These are phyloP conservation scores for Eristalis pertinax DNA, from an alignment of 2,888 invertebrate species.

Conservation along the genomic window DNA sequence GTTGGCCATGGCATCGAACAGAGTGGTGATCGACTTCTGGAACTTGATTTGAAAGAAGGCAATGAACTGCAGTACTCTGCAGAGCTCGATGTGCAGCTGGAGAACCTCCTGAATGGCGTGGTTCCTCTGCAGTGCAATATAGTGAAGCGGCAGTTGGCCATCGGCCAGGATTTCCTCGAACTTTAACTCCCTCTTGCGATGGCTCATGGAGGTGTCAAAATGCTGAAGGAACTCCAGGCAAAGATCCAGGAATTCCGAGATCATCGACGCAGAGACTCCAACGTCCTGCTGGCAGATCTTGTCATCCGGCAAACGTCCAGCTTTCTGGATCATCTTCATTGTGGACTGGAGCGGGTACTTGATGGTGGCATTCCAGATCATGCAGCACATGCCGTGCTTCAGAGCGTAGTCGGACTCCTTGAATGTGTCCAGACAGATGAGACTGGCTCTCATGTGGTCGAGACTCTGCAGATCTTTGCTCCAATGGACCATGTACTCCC, in stretches of 20 bases:
- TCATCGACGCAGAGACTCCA: slow-evolving; percentile 86
- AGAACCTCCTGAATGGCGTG: slow-evolving; percentile 89
- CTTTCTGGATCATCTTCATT: slow-evolving; percentile 89
- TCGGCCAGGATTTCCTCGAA: slow-evolving; percentile 80
- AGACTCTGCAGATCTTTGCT: slow-evolving; percentile 88
- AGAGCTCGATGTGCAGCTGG: slow-evolving; percentile 90
- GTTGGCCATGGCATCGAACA: slow-evolving; percentile 89
- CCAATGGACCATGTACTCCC: slow-evolving; percentile 96
- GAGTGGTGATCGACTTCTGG: slow-evolving; percentile 86
- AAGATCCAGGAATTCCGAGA: slow-evolving; percentile 86
- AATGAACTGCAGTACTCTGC: slow-evolving; percentile 89
- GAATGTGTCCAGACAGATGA: slow-evolving; percentile 85
- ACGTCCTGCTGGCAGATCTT: slow-evolving; percentile 90
- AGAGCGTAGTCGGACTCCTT: slow-evolving; percentile 77
- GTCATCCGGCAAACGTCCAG: slow-evolving; percentile 93
- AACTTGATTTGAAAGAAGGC: slow-evolving; percentile 89
- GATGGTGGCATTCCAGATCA: slow-evolving; percentile 95
- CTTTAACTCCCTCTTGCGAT: slow-evolving; percentile 77
- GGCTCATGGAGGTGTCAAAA: slow-evolving; percentile 76
- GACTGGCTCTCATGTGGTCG: slow-evolving; percentile 86
- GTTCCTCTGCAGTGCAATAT: slow-evolving; percentile 89
- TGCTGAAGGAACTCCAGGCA: slow-evolving; percentile 78
- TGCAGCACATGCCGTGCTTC: slow-evolving; percentile 90
- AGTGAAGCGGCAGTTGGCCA: slow-evolving; percentile 84
- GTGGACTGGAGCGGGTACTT: slow-evolving; percentile 89